phyloP scores from a whole-genome alignment of 2,888 invertebrate species.

The Trichopoda pennipes region DNA sequence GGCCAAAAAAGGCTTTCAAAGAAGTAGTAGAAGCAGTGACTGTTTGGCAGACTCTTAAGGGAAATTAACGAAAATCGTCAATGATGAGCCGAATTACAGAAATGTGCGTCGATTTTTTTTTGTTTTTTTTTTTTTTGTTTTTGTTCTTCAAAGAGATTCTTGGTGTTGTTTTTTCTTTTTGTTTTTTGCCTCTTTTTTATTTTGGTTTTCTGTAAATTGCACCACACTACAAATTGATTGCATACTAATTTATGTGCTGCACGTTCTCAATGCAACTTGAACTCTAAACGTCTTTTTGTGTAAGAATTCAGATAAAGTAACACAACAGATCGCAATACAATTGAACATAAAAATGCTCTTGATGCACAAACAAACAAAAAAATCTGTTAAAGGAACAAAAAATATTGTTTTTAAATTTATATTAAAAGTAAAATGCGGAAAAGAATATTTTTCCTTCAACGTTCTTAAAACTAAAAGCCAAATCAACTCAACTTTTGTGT shows the following conservation, averaged over 20 bases:
- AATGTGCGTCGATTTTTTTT: conserved; percentile 31
- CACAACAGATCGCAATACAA: conserved; percentile 17
- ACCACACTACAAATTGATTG: conserved; percentile 70
- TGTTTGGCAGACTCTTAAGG: conserved; percentile 35
- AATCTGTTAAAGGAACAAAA: conserved; percentile 2
- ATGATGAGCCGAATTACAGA: conserved; percentile 46
- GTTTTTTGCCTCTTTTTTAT: conserved; percentile 9
- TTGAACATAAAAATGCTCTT: conserved; percentile 23
- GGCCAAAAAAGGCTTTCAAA: conserved; percentile 19
- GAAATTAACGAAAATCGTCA: conserved; percentile 50
- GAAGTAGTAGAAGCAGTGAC: conserved; percentile 4
- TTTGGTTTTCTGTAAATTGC: conserved; percentile 26
- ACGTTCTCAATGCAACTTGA: conserved; percentile 62
- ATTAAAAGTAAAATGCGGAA: conserved; percentile 46
- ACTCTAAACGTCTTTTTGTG: conserved; percentile 16
- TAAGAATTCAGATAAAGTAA: conserved; percentile 46
- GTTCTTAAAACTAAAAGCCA: not conserved
- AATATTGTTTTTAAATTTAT: conserved; percentile 4
- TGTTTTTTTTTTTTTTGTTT: not conserved
- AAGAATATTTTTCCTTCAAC: conserved; percentile 1
- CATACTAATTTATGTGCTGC: conserved; percentile 71
- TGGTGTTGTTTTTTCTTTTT: conserved; percentile 1
- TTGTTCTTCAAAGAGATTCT: conserved; percentile 9
- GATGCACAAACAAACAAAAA: conserved; percentile 27
- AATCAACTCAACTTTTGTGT: conserved; percentile 24